These are phyloP conservation scores for Ophion obscuratus DNA, from an alignment of 2,888 invertebrate genomes.

Conservation along the genomic window DNA sequence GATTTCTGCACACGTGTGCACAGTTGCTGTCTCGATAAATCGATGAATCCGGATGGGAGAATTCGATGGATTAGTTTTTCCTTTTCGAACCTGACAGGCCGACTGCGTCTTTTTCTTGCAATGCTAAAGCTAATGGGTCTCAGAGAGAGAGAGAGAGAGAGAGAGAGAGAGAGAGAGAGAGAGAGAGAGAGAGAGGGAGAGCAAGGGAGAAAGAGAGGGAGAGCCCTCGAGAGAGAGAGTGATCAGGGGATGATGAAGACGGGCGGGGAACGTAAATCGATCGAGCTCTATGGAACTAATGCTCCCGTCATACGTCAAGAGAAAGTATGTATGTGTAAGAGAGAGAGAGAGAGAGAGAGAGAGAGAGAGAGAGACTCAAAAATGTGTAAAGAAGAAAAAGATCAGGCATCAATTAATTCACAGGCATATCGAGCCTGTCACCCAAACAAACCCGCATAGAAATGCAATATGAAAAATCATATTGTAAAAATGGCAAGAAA, in stretches of 20 bases:
- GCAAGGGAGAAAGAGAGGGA: too few relatives aligned
- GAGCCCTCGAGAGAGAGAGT: constrained; percentile 1
- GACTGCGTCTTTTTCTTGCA: constrained; percentile 26
- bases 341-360: too few relatives aligned
- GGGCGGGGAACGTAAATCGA: not conserved
- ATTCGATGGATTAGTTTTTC: constrained; percentile 14
- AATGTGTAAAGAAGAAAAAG: not conserved
- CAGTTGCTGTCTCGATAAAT: not conserved
- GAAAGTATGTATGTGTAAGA: too few relatives aligned
- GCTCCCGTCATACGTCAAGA: too few relatives aligned
- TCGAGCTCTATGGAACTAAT: not conserved
- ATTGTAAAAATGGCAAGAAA: not conserved
- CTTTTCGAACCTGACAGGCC: constrained; percentile 26
- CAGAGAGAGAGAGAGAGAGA: not conserved
- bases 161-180: too few relatives aligned
- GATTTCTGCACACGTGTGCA: not conserved
- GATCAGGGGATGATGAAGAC: constrained; percentile 30
- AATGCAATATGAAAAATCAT: not conserved
- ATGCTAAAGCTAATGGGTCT: constrained; percentile 59
- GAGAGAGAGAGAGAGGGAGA: too few relatives aligned
- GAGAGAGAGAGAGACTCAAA: not conserved
- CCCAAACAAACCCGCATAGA: not conserved
- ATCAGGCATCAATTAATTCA: not conserved
- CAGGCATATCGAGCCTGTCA: not conserved
- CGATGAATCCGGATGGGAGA: not conserved